Evolutionary conservation across 2,797 vertebrate species (phyloP).

Genomic region (Okamejei kenojei): DNA sequence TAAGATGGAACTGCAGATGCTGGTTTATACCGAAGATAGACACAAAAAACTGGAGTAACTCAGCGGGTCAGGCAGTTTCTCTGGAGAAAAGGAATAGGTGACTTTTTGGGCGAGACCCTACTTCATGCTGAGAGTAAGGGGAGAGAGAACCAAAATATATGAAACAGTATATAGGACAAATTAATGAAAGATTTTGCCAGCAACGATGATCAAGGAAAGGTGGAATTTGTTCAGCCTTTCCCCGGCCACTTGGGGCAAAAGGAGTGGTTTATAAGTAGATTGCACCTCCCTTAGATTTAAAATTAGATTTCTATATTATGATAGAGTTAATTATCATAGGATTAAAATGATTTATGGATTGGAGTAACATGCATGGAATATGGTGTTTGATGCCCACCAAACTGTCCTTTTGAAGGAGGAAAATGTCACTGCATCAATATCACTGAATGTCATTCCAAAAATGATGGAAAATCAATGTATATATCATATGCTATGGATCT

Average conservation of each 20-base stretch:
- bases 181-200: too few relatives aligned
- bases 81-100: too few relatives aligned
- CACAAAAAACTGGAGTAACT: too few relatives aligned
- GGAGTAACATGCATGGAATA: background rate
- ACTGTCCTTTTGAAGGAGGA: background rate
- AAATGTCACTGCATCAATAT: background rate
- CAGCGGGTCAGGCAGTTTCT: too few relatives aligned
- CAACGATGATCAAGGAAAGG: too few relatives aligned
- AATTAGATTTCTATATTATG: background rate
- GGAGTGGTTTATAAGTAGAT: too few relatives aligned
- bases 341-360: background rate
- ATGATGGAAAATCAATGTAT: background rate
- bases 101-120: too few relatives aligned
- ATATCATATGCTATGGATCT: too few relatives aligned
- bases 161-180: too few relatives aligned
- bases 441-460: background rate
- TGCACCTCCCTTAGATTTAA: background rate
- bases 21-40: too few relatives aligned
- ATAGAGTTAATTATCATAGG: background rate
- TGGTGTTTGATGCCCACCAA: background rate
- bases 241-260: background rate
- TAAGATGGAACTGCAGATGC: background rate
- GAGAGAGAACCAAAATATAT: too few relatives aligned
- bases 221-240: background rate
- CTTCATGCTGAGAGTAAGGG: too few relatives aligned